These are phyloP conservation scores for Phyllopteryx taeniolatus DNA, from an alignment of 2,113 vertebrate genomes.

Conservation along the genomic window DNA sequence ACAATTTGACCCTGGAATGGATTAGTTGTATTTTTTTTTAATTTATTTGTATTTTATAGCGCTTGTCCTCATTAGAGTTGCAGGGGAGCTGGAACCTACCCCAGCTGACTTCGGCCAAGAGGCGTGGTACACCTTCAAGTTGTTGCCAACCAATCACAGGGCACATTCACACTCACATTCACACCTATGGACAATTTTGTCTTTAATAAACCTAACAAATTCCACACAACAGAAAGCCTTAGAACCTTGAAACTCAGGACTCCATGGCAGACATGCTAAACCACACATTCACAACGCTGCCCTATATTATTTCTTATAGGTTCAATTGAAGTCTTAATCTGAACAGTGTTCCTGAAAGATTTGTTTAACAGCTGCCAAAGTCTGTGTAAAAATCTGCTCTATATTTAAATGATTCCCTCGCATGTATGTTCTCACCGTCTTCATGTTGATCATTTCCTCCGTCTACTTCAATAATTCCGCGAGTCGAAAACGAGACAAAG, in stretches of 20 bases:
- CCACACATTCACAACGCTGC: background rate
- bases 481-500: slow-evolving; percentile 23
- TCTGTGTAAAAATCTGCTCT: background rate
- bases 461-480: slow-evolving; percentile 8
- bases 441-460: slow-evolving; percentile 15
- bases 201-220: too few relatives aligned
- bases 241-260: background rate
- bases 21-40: background rate
- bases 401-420: background rate
- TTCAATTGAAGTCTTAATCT: background rate
- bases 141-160: too few relatives aligned
- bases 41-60: background rate
- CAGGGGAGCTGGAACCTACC: too few relatives aligned
- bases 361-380: background rate
- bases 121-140: too few relatives aligned
- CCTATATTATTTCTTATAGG: background rate
- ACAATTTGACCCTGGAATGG: background rate
- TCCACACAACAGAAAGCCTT: background rate
- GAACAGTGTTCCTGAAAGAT: background rate
- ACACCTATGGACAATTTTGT: too few relatives aligned
- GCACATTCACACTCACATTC: too few relatives aligned
- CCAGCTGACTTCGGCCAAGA: too few relatives aligned
- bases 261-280: background rate
- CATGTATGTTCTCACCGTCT: background rate
- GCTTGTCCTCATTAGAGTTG: background rate